Conservation (phyloP, 2,888 invertebrate species). For the Oligia fasciuncula region DNA sequence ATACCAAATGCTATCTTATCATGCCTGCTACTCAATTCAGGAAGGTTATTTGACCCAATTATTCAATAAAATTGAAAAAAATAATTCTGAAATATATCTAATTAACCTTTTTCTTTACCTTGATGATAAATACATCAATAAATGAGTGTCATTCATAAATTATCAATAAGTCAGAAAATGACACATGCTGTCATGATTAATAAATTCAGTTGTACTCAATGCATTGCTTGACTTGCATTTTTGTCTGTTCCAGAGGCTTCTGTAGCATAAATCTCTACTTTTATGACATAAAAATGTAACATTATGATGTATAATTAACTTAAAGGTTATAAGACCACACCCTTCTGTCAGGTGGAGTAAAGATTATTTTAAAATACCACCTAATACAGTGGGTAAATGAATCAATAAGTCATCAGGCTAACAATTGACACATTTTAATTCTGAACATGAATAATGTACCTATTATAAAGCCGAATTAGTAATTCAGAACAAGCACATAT, state of each 20-base stretch:
- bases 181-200: conserved; percentile 50
- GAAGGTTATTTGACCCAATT: conserved; percentile 63
- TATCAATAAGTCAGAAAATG: conserved; percentile 41
- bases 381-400: conserved; percentile 17
- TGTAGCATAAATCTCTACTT: conserved; percentile 13
- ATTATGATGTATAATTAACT: conserved; percentile 28
- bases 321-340: conserved; percentile 64
- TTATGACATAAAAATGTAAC: conserved; percentile 39
- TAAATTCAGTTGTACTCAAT: conserved; percentile 17
- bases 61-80: conserved; percentile 4
- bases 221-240: conserved; percentile 26
- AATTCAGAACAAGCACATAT: conserved; percentile 19
- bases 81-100: conserved; percentile 1
- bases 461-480: conserved; percentile 28
- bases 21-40: conserved; percentile 50
- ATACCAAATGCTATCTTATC: conserved; percentile 68
- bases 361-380: conserved; percentile 21
- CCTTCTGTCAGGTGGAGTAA: conserved; percentile 48
- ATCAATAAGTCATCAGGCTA: conserved; percentile 21
- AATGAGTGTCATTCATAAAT: conserved; percentile 44
- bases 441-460: conserved; percentile 30
- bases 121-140: conserved; percentile 5
- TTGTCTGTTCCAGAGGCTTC: conserved; percentile 34
- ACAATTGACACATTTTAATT: conserved; percentile 42
- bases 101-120: conserved; percentile 7